Base-by-base conservation (phyloP, 2,888 invertebrate genomes). In the Sminthurides aquaticus region DNA sequence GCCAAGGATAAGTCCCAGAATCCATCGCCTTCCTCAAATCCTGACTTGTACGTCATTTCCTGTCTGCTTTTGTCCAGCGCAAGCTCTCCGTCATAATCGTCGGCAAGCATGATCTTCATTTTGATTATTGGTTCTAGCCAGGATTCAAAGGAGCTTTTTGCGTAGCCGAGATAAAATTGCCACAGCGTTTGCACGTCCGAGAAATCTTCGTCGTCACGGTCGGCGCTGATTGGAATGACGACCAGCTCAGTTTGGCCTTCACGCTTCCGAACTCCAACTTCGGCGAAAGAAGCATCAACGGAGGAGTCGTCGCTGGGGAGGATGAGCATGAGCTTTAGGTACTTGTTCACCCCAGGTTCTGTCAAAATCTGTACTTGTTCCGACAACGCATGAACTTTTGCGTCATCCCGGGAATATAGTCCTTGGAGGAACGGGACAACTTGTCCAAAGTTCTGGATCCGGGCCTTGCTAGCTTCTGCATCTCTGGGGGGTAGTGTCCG, bases 321-420 rank as follows among this genome's bases (percentile, higher is more conserved):
- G 20, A 52, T 52, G 2, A 62, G 11, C 55, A 62, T 62, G 1
- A 62, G 29, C 34, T 62, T 62, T 18, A 62, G 8, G 18, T 43
- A 18, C 28, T 62, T 54, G n/a, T 62, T 62, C 1, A 62, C 20
- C 11, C 54, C 29, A 1, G 34, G 62, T 22, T 62, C 56, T 1
- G 62, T 62, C 25, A 62, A 24, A 34, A 62, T 27, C 48, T 62
- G 62, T 5, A 62, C 43, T 24, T 62, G 62, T 22, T 55, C 54
- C 18, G 62, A 48, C 15, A 62, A 26, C 5, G 18, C 5, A 43
- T 29, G 28, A 5, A 62, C 20, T 22, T 43, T 2, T 1, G 1
- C 24, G 2, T 55, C 62, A 25, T 55, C 25, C 2, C 15, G 26
- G 5, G 62, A 62, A 34, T 56, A 55, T 2, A 62, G 54, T 28